phyloP scores from a whole-genome alignment of 2,888 invertebrate species.

The Drosophila testacea region DNA sequence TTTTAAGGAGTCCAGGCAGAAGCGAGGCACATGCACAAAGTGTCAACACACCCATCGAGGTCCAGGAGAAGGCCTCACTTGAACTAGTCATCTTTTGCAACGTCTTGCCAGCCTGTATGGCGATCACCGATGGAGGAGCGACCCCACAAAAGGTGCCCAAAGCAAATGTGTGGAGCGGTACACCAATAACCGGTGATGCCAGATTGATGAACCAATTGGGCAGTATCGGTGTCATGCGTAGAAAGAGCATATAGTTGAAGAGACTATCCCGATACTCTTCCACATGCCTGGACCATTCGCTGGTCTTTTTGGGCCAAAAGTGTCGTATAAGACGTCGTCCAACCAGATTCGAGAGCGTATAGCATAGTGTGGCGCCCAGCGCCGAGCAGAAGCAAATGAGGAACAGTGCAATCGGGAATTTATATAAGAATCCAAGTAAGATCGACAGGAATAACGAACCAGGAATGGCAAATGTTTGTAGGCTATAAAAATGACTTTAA shows the following conservation, averaged over 20 bases:
- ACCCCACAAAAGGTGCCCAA: slow-evolving; percentile 98
- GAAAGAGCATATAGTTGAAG: slow-evolving; percentile 97
- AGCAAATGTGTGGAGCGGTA: slow-evolving; percentile 96
- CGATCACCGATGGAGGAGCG: slow-evolving; percentile 98
- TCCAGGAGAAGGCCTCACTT: slow-evolving; percentile 94
- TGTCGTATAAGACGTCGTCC: slow-evolving; percentile 93
- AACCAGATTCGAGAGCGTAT: slow-evolving; percentile 95
- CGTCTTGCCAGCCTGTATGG: slow-evolving; percentile 98
- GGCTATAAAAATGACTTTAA: slow-evolving; percentile 87
- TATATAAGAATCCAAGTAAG: slow-evolving; percentile 97
- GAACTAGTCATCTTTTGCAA: slow-evolving; percentile 96
- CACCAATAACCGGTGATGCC: slow-evolving; percentile 97
- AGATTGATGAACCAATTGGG: slow-evolving; percentile 98
- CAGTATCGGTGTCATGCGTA: slow-evolving; percentile 98
- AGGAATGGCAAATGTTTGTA: slow-evolving; percentile 99
- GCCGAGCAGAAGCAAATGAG: slow-evolving; percentile 98
- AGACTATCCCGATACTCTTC: slow-evolving; percentile 94
- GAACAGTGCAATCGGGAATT: slow-evolving; percentile 94
- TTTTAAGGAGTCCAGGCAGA: slow-evolving; percentile 94
- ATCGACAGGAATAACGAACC: slow-evolving; percentile 99
- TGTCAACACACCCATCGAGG: slow-evolving; percentile 91
- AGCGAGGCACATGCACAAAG: slow-evolving; percentile 93
- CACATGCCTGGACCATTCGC: slow-evolving; percentile 94
- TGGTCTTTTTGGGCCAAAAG: slow-evolving; percentile 95
- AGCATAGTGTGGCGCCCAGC: slow-evolving; percentile 97